Evolutionary conservation across 2,888 invertebrate genomes (phyloP), one percentile per base, ranked within the genome.

Genomic region (Furcula furcula): DNA sequence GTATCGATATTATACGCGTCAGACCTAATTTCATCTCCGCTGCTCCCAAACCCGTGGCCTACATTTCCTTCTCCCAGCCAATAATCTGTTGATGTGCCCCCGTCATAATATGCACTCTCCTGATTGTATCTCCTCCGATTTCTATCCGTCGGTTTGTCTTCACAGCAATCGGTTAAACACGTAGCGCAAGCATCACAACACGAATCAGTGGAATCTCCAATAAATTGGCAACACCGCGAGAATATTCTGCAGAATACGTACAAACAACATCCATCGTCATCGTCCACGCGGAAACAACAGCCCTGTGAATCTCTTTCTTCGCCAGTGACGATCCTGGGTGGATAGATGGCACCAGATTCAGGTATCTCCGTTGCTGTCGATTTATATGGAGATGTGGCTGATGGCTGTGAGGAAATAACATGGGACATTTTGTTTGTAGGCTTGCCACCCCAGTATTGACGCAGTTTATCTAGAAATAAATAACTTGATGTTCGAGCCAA

Each of bases 401-500:
- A 54, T 2, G 57, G 57, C 28, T 57, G 57, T 0, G 55, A 30
- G 1, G 58, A 53, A 10, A 57, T 33, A 4, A 57, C 57, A 33
- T 57, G 57, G 3, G 57, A 53, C 57, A 57, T 57, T 39, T 28
- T 44, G 15, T 16, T 25, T 7, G n/a, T n/a, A n/a, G n/a, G n/a
- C n/a, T n/a, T n/a, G n/a, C n/a, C n/a, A n/a, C n/a, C n/a, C n/a
- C n/a, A n/a, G n/a, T n/a, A n/a, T n/a, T n/a, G n/a, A n/a, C n/a
- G n/a, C n/a, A n/a, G n/a, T n/a, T n/a, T n/a, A n/a, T n/a, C 26
- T 23, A 2, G 7, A 44, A 44, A 41, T 44, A 50, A 19, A n/a
- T n/a, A n/a, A 15, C 33, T 10, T 12, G 9, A 1, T 62, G 76
- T 52, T 82, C 82, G 3, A 76, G 76, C 40, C 86, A 75, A 48